A percentile compares a stretch with the other conserved stretches of the same genome.
Evolutionary conservation across 1,140 invertebrate genomes (phyloP).

Genomic region (Zaprionus ghesquierei): DNA sequence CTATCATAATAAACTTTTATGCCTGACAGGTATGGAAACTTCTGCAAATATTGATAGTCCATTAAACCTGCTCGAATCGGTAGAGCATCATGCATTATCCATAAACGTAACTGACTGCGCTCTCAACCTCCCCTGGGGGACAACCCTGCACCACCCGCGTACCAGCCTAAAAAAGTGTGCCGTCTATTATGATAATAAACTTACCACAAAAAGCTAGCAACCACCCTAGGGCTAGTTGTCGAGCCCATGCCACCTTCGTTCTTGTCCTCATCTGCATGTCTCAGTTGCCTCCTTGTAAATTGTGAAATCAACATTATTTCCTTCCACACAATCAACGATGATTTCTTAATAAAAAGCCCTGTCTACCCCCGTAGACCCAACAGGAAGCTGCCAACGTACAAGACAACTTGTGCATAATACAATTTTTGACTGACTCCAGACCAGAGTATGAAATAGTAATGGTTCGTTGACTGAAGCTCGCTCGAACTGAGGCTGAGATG

Average conservation of each 20-base stretch:
- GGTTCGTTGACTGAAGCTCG: slow-evolving; percentile 61
- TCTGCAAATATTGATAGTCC: slow-evolving; percentile 17
- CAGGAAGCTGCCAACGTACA: slow-evolving; percentile 30
- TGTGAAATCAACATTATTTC: slow-evolving; percentile 80
- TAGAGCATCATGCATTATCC: slow-evolving; percentile 49
- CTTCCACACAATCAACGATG: slow-evolving; percentile 81
- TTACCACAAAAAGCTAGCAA: slow-evolving; percentile 53
- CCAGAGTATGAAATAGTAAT: slow-evolving; percentile 67
- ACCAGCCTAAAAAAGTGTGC: slow-evolving; percentile 53
- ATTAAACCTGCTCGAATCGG: slow-evolving; percentile 56
- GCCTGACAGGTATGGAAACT: slow-evolving; percentile 22
- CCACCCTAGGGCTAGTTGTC: slow-evolving; percentile 18
- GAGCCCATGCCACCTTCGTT: background rate
- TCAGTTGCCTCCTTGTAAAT: slow-evolving; percentile 53
- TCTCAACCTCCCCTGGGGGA: background rate
- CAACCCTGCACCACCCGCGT: slow-evolving; percentile 42
- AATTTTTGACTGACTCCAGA: slow-evolving; percentile 66
- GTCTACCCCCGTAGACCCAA: slow-evolving; percentile 9
- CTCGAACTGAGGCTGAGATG: background rate
- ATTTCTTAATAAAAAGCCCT: slow-evolving; percentile 78
- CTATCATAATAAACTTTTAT: slow-evolving; percentile 11
- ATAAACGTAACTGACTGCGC: slow-evolving; percentile 59
- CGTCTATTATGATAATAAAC: slow-evolving; percentile 76
- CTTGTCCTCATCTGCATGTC: slow-evolving; percentile 29
- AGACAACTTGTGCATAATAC: slow-evolving; percentile 73